These are phyloP conservation scores for Meloe dianella DNA, from an alignment of 2,888 invertebrate genomes.

Conservation along the genomic window DNA sequence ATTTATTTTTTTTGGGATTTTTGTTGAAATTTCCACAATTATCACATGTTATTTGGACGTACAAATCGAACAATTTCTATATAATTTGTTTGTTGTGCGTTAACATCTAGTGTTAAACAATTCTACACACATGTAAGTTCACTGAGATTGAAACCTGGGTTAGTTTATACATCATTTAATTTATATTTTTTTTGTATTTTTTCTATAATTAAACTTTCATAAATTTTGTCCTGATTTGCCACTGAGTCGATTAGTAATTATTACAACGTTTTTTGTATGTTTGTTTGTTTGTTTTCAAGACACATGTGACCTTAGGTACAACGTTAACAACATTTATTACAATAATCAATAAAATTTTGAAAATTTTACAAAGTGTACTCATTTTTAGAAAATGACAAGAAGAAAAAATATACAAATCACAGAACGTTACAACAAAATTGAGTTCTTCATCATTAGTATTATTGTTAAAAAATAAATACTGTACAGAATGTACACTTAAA, in stretches of 20 bases:
- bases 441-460: constrained; percentile 34
- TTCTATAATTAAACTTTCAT: constrained; percentile 32
- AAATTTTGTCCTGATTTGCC: constrained; percentile 50
- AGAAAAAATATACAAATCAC: constrained; percentile 53
- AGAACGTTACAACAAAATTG: constrained; percentile 54
- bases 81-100: constrained; percentile 51
- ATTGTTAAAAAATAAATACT: constrained; percentile 55
- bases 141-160: constrained; percentile 48
- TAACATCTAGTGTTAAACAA: constrained; percentile 30
- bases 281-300: constrained; percentile 44
- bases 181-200: constrained; percentile 33
- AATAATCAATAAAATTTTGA: constrained; percentile 47
- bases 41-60: constrained; percentile 51
- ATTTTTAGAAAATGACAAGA: neutral
- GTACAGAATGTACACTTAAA: constrained; percentile 58
- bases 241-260: constrained; percentile 46
- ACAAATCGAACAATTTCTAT: constrained; percentile 34
- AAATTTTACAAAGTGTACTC: constrained; percentile 46
- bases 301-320: constrained; percentile 56
- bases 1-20: neutral
- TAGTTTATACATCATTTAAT: constrained; percentile 34
- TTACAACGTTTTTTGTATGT: neutral
- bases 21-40: constrained; percentile 37
- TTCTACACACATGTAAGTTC: constrained; percentile 39
- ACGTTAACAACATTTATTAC: constrained; percentile 48